These are phyloP conservation scores for Alcedo atthis DNA, from an alignment of 2,797 vertebrate genomes.

Conservation along the genomic window DNA sequence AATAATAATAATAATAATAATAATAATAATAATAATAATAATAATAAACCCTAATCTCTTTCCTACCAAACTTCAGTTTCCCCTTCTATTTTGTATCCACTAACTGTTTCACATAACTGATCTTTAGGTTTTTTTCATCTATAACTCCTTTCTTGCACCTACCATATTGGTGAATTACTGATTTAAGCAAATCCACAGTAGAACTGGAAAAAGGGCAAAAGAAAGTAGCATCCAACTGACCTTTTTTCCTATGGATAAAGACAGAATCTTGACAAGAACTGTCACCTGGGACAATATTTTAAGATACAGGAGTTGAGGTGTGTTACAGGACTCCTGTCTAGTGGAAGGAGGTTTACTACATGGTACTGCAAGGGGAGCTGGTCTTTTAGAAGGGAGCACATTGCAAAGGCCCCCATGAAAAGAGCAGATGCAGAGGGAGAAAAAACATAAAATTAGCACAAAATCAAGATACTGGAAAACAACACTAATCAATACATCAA, in stretches of 20 bases:
- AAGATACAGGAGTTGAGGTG: not conserved
- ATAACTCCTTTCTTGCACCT: rapidly evolving
- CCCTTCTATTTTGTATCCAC: not conserved
- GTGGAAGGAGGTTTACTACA: not conserved
- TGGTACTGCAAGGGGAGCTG: not conserved
- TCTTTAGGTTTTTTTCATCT: not conserved
- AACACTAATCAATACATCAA: not conserved
- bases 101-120: not conserved
- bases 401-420: not conserved
- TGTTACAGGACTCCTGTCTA: not conserved
- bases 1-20: not conserved
- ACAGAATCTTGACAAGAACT: not conserved
- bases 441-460: not conserved
- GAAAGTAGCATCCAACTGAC: not conserved
- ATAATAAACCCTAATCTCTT: not conserved
- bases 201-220: not conserved
- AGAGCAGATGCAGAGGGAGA: not conserved
- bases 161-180: not conserved
- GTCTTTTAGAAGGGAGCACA: not conserved
- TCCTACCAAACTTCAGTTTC: not conserved
- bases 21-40: too few species aligned
- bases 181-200: not conserved
- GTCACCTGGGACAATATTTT: not conserved
- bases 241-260: not conserved
- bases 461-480: not conserved